Conservation (phyloP, 1,140 invertebrate genomes). For the Arion vulgaris region DNA sequence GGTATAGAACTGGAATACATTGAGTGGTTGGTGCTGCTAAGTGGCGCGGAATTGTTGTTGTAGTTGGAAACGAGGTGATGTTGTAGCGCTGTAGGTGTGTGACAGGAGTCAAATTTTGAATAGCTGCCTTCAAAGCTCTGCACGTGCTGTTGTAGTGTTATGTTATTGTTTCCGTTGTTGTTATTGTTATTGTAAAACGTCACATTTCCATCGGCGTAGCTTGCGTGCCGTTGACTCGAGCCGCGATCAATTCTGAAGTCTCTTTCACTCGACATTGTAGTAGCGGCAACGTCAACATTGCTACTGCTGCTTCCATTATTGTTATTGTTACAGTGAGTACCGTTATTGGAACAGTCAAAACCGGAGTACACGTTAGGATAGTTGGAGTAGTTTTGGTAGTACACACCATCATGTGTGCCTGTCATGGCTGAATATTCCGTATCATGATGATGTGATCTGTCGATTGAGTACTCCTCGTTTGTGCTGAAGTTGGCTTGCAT, state of each 20-base stretch:
- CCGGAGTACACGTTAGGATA: neutral
- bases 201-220: neutral
- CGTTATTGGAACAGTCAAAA: constrained; percentile 1
- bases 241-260: constrained; percentile 12
- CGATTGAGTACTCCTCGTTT: neutral
- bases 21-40: neutral
- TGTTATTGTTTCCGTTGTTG: neutral
- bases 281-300: neutral
- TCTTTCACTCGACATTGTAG: neutral
- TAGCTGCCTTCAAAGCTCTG: constrained; percentile 5
- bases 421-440: neutral
- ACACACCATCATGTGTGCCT: neutral
- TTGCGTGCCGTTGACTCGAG: neutral
- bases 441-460: neutral
- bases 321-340: neutral
- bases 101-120: constrained; percentile 4
- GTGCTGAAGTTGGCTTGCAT: neutral
- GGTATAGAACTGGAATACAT: neutral
- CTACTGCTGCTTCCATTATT: neutral
- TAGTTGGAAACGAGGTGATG: neutral
- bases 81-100: neutral
- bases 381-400: neutral
- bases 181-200: constrained; percentile 8
- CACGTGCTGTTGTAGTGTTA: constrained; percentile 13
- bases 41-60: neutral